Evolutionary conservation across 2,113 vertebrate genomes (phyloP).

Genomic region (Carettochelys insculpta): DNA sequence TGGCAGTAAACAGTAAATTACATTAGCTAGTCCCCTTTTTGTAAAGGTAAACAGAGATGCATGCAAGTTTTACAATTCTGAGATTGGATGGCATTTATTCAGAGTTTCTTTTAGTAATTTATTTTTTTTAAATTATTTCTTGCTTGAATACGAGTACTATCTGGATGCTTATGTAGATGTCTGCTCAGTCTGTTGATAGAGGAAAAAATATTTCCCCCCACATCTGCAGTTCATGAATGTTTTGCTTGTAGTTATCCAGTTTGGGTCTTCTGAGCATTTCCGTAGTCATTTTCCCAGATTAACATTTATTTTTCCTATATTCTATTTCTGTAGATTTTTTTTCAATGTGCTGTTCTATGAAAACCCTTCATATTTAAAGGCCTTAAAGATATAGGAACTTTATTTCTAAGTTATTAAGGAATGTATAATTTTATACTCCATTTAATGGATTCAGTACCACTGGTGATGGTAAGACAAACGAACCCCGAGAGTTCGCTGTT

Average conservation of each 20-base stretch:
- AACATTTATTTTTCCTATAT: conserved; percentile 24
- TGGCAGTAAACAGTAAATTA: conserved; percentile 52
- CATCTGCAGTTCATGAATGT: conserved; percentile 45
- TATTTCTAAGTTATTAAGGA: conserved; percentile 75
- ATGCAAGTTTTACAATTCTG: conserved; percentile 72
- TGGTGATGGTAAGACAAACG: conserved; percentile 50
- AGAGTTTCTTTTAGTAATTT: conserved; percentile 59
- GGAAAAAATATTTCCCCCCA: conserved; percentile 29
- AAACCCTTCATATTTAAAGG: conserved; percentile 76
- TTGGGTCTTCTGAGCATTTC: background rate
- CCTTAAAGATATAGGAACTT: conserved; percentile 78
- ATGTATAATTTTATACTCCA: conserved; percentile 79
- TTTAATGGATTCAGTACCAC: conserved; percentile 65
- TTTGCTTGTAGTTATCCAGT: conserved; percentile 45
- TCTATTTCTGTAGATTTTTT: conserved; percentile 49
- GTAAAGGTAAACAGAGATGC: conserved; percentile 65
- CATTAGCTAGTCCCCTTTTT: conserved; percentile 54
- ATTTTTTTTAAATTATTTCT: conserved; percentile 57
- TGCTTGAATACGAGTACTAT: conserved; percentile 67
- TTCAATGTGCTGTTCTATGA: conserved; percentile 57
- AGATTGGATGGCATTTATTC: conserved; percentile 57
- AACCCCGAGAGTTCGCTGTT: conserved; percentile 31
- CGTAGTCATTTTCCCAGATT: conserved; percentile 30
- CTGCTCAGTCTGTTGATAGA: conserved; percentile 62
- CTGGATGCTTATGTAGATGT: conserved; percentile 75